Evolutionary conservation across 2,113 vertebrate genomes (phyloP).

Genomic region (Elephas maximus): DNA sequence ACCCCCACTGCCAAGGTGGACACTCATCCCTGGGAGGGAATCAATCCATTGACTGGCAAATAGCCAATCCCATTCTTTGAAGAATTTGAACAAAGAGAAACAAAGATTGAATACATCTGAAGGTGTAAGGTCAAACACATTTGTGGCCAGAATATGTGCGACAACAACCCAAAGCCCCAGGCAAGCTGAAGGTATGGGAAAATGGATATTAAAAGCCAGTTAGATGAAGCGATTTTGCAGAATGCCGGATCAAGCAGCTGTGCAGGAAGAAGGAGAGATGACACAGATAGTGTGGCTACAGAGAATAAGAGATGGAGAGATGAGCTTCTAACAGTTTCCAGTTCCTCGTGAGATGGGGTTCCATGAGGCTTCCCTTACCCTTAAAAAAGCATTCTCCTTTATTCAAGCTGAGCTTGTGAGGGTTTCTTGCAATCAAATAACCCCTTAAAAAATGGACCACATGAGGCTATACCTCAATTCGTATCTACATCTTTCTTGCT

Average conservation of each 20-base stretch:
- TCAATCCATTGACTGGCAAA: constrained; percentile 1
- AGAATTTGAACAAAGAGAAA: constrained; percentile 50
- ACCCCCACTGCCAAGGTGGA: background rate
- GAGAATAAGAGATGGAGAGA: constrained; percentile 10
- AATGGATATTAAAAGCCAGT: constrained; percentile 57
- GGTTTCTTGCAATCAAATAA: constrained; percentile 13
- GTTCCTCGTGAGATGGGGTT: background rate
- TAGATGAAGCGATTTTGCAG: constrained; percentile 6
- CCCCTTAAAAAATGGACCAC: background rate
- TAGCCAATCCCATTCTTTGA: constrained; percentile 40
- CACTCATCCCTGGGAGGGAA: background rate
- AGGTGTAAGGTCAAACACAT: constrained; percentile 35
- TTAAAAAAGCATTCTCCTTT: constrained; percentile 63
- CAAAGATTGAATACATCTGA: constrained; percentile 21
- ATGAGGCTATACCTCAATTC: constrained; percentile 25
- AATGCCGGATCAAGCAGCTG: background rate
- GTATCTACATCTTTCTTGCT: constrained; percentile 25
- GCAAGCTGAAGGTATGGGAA: background rate
- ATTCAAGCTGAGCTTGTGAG: background rate
- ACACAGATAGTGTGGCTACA: constrained; percentile 6
- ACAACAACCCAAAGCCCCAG: background rate
- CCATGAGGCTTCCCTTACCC: background rate
- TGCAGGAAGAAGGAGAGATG: constrained; percentile 7
- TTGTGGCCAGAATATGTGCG: background rate
- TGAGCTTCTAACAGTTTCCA: constrained; percentile 6